Percentiles rank a stretch among this genome's conserved stretches.
phyloP scores from a whole-genome alignment of 2,888 invertebrate species.

The Agrotis segetum region DNA sequence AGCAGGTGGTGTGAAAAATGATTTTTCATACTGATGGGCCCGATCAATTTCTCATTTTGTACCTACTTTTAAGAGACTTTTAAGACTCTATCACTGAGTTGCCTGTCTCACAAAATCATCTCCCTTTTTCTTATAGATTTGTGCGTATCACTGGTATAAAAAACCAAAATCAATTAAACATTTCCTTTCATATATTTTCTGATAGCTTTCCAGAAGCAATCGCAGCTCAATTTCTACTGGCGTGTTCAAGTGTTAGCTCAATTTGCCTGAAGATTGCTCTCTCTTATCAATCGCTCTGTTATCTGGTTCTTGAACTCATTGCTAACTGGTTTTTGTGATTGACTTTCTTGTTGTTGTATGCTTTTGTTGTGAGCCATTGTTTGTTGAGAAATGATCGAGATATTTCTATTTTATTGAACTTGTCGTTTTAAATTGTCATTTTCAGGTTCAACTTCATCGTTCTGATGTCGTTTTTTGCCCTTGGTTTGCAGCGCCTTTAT shows the following conservation, averaged over 20 bases:
- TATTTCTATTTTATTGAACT: not conserved
- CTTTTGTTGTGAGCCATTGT: not conserved
- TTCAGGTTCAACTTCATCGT: too few relatives aligned
- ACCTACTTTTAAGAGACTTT: too few relatives aligned
- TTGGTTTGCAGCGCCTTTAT: too few relatives aligned
- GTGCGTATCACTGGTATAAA: not conserved
- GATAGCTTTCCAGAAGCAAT: slow-evolving; percentile 7
- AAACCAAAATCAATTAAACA: slow-evolving; percentile 20
- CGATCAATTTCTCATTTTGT: too few relatives aligned
- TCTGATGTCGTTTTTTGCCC: too few relatives aligned
- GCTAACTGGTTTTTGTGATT: slow-evolving; percentile 12
- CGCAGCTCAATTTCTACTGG: not conserved
- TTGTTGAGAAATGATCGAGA: not conserved
- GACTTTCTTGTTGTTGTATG: not conserved
- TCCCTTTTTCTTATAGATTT: too few relatives aligned
- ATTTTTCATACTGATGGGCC: too few relatives aligned
- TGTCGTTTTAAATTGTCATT: too few relatives aligned
- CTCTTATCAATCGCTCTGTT: slow-evolving; percentile 16
- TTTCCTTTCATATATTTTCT: slow-evolving; percentile 21
- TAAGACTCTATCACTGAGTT: too few relatives aligned
- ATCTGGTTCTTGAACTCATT: slow-evolving; percentile 22
- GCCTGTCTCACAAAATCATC: too few relatives aligned
- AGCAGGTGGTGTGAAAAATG: too few relatives aligned
- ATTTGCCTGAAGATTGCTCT: slow-evolving; percentile 19
- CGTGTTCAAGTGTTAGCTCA: slow-evolving; percentile 24